A percentile compares a stretch with the other conserved stretches of the same genome.
phyloP scores from a whole-genome alignment of 1,140 invertebrate genomes.

The Leptestheria dahalacensis region DNA sequence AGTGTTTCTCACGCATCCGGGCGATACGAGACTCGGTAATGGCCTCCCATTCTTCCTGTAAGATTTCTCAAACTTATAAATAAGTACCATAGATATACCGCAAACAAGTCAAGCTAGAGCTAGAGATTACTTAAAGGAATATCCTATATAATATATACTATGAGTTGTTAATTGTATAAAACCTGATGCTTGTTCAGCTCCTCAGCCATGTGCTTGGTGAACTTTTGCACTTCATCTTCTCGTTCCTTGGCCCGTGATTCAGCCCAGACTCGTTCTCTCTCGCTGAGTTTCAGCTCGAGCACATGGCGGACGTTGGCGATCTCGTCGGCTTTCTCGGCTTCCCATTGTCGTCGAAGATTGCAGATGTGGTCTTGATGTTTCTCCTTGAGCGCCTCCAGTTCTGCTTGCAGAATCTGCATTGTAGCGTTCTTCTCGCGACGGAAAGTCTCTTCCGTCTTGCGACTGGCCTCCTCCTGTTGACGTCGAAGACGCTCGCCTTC shows the following conservation, averaged over 20 bases:
- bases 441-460: not conserved
- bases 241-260: not conserved
- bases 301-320: not conserved
- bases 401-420: not conserved
- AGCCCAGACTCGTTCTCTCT: not conserved
- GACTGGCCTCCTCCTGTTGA: constrained; percentile 1
- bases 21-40: not conserved
- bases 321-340: constrained; percentile 3
- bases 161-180: too few species aligned
- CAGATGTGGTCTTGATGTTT: not conserved
- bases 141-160: too few species aligned
- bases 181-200: constrained; percentile 1
- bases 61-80: not conserved
- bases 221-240: constrained; percentile 1
- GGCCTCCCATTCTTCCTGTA: constrained; percentile 6
- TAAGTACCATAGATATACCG: too few species aligned
- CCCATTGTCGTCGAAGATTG: not conserved
- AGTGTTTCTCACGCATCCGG: not conserved
- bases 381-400: not conserved
- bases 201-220: not conserved
- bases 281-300: not conserved
- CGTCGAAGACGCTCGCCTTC: not conserved
- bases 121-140: too few species aligned
- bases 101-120: too few species aligned
- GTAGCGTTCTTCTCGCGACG: not conserved